phyloP scores from a whole-genome alignment of 1,140 invertebrate genomes.

The Drosophila bipectinata region DNA sequence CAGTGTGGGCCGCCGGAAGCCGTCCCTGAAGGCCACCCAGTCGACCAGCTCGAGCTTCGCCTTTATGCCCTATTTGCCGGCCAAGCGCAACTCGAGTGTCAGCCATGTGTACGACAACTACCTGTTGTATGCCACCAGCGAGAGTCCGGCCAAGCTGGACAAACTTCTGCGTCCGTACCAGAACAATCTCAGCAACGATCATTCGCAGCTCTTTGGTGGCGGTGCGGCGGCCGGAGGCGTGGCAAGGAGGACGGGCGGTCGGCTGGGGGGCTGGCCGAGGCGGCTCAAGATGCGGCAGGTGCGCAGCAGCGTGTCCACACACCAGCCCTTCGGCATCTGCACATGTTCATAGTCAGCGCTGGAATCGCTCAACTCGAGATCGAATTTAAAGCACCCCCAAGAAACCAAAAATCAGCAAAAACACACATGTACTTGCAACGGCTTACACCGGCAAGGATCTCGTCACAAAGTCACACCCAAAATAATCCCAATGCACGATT shows the following conservation, averaged over 20 bases:
- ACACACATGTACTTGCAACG: constrained; percentile 23
- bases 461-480: constrained; percentile 23
- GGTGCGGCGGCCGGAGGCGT: constrained; percentile 14
- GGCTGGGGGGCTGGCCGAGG: constrained; percentile 61
- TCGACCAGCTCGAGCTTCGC: constrained; percentile 80
- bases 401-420: constrained; percentile 45
- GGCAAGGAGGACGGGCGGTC: background rate
- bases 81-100: constrained; percentile 79
- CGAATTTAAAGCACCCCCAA: constrained; percentile 6
- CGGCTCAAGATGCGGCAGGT: constrained; percentile 67
- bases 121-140: constrained; percentile 64
- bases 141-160: constrained; percentile 14
- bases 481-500: constrained; percentile 40
- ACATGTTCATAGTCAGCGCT: constrained; percentile 84
- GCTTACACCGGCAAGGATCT: constrained; percentile 54
- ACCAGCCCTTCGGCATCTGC: constrained; percentile 81
- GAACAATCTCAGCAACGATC: constrained; percentile 73
- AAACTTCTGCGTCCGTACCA: constrained; percentile 65
- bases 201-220: constrained; percentile 69
- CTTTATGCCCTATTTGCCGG: constrained; percentile 75
- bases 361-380: constrained; percentile 27
- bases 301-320: constrained; percentile 76
- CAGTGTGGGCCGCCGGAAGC: constrained; percentile 44
- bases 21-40: constrained; percentile 71
- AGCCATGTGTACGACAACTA: constrained; percentile 82